Evolutionary conservation across 1,140 invertebrate species (phyloP).

Genomic region (Limonius californicus): DNA sequence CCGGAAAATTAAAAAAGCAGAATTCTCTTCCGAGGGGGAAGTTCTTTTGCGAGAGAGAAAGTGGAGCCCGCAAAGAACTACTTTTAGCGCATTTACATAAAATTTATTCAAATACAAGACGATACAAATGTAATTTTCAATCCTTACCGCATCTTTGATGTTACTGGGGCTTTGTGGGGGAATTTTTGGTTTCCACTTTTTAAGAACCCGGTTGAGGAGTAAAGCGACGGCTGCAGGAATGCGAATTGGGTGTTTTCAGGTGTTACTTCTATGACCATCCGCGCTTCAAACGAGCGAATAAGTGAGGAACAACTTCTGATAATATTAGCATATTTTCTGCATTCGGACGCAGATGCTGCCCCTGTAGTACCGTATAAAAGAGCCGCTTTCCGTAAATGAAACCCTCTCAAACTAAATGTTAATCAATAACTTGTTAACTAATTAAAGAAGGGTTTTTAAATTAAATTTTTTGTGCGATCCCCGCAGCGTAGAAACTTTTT

Average conservation of each 20-base stretch:
- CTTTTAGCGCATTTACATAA: slow-evolving; percentile 18
- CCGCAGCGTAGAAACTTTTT: too few relatives aligned
- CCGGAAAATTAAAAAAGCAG: not conserved
- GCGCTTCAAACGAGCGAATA: slow-evolving; percentile 33
- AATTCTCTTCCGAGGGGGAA: not conserved
- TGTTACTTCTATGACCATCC: slow-evolving; percentile 31
- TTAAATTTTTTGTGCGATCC: too few relatives aligned
- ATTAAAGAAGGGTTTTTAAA: too few relatives aligned
- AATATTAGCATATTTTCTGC: slow-evolving; percentile 35
- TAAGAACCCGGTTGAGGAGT: not conserved
- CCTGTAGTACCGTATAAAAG: not conserved
- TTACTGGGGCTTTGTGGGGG: slow-evolving; percentile 22
- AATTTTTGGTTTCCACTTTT: slow-evolving; percentile 7
- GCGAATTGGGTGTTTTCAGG: slow-evolving; percentile 32
- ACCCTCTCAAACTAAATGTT: not conserved
- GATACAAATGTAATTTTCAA: slow-evolving; percentile 29
- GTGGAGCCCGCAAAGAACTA: not conserved
- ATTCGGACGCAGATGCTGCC: slow-evolving; percentile 29
- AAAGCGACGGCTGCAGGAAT: slow-evolving; percentile 17
- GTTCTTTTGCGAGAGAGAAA: not conserved
- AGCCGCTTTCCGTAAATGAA: not conserved
- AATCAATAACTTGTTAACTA: too few relatives aligned
- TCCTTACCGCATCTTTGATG: slow-evolving; percentile 30
- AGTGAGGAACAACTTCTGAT: slow-evolving; percentile 34
- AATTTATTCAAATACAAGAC: slow-evolving; percentile 25